Base-by-base conservation (phyloP, 2,797 vertebrate species). In the Alauda arvensis region DNA sequence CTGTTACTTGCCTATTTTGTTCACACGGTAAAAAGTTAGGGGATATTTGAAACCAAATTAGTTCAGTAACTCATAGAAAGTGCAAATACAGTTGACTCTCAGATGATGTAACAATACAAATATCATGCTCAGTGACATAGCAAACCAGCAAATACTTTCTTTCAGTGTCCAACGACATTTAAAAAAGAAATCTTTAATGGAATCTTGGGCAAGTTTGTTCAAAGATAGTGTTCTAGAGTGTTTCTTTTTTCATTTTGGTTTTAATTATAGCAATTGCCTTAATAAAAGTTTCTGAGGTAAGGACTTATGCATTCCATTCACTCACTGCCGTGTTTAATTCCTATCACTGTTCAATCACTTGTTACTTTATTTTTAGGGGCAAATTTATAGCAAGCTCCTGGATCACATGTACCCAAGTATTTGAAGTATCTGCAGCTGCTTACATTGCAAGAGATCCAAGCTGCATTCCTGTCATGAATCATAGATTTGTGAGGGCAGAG, bases 341-440 rank as follows among this genome's bases (percentile, higher is more conserved):
- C 97, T 95, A 97, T 95, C 97, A 94, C 96, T 96, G 95, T 95
- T 97, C 96, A 95, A 97, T 97, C 97, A 97, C 96, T 97, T 97
- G 96, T 97, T 97, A 95, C 96, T 97, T 97, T 97, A 97, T 98
- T 97, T 98, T 97, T 97, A 97, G 97, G 96, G 96, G 89, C 95
- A 97, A 97, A 96, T 97, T 97, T 97, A 97, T 97, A 97, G 96
- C 94, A 96, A 96, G 96, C 95, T 96, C 94, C 94, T 94, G 91
- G 96, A 97, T 98, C 97, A 97, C 97, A 97, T 97, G 97, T 94
- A 96, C 96, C 94, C 89, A 97, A 96, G 93, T 95, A 98, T 98
- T 96, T 95, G 89, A 97, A 96, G 94, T 95, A 97, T 97, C 97
- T 97, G 96, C 97, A 98, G 97, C 97, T 98, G 97, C 97, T 97